Percentiles rank a stretch among this genome's conserved stretches.
Evolutionary conservation across 2,113 vertebrate species (phyloP).

Genomic region (Brevimyrus niger): DNA sequence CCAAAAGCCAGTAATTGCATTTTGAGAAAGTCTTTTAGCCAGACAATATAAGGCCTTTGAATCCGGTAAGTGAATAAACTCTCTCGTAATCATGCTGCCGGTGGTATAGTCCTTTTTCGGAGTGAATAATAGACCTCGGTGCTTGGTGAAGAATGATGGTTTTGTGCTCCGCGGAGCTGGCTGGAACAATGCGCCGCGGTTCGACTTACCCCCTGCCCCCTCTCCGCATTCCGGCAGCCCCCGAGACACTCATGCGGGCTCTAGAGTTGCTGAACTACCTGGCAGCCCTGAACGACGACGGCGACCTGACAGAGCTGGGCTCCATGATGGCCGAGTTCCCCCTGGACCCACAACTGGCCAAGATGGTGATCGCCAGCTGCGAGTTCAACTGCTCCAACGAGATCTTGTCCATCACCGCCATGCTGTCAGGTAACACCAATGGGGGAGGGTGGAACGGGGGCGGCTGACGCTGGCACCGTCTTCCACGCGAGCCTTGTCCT

Average conservation of each 20-base stretch:
- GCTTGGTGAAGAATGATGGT: slow-evolving; percentile 6
- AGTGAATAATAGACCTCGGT: slow-evolving; percentile 28
- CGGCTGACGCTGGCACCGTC: no score
- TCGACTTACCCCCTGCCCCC: background rate
- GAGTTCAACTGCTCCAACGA: slow-evolving; percentile 98
- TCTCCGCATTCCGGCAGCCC: slow-evolving; percentile 60
- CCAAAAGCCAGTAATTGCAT: slow-evolving; percentile 66
- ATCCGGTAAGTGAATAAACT: slow-evolving; percentile 53
- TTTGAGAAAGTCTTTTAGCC: slow-evolving; percentile 52
- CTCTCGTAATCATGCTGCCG: slow-evolving; percentile 52
- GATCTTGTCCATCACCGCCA: slow-evolving; percentile 96
- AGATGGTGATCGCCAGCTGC: slow-evolving; percentile 98
- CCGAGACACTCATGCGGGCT: slow-evolving; percentile 95
- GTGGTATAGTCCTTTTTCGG: slow-evolving; percentile 43
- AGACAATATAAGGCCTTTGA: slow-evolving; percentile 50
- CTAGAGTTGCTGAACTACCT: slow-evolving; percentile 93
- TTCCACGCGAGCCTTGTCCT: background rate
- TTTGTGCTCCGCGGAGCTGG: background rate
- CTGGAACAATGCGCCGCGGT: slow-evolving; percentile 14
- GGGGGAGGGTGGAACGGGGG: background rate
- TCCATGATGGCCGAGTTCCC: slow-evolving; percentile 99
- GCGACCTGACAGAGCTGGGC: slow-evolving; percentile 91
- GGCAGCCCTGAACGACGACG: slow-evolving; percentile 90
- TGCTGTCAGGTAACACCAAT: slow-evolving; percentile 93
- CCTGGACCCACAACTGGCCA: slow-evolving; percentile 91